phyloP scores from a whole-genome alignment of 2,797 vertebrate species.

The Lepus oiostolus region DNA sequence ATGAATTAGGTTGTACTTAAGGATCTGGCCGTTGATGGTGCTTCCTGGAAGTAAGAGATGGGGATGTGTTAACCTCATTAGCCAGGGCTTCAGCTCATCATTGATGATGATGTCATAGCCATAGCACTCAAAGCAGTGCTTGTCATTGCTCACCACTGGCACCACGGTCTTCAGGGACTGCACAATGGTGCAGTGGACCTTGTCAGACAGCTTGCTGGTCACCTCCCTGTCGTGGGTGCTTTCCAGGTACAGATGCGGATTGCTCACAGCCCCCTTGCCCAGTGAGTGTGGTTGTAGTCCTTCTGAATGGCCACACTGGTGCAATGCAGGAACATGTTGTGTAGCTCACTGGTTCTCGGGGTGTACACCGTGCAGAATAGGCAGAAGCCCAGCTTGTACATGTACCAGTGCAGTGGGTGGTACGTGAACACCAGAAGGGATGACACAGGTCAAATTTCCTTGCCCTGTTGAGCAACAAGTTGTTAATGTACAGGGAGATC shows the following conservation, averaged over 20 bases:
- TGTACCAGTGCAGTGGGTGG: too few species aligned
- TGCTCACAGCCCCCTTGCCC: constrained; percentile 98
- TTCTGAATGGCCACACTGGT: constrained; percentile 88
- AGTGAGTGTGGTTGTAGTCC: constrained; percentile 98
- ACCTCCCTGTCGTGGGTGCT: constrained; percentile 97
- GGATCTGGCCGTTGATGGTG: constrained; percentile 98
- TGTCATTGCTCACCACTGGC: constrained; percentile 99
- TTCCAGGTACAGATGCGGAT: constrained; percentile 96
- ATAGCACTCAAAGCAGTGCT: constrained; percentile 99
- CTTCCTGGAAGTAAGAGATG: constrained; percentile 96
- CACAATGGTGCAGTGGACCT: constrained; percentile 99
- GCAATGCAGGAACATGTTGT: too few species aligned
- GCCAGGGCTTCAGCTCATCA: constrained; percentile 98
- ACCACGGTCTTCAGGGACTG: constrained; percentile 98
- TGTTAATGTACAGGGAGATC: too few species aligned
- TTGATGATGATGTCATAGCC: constrained; percentile 99
- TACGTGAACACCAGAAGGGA: too few species aligned
- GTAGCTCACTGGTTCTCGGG: too few species aligned
- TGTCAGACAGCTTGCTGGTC: constrained; percentile 96
- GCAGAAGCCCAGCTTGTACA: too few species aligned
- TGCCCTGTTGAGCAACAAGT: too few species aligned
- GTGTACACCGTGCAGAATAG: too few species aligned
- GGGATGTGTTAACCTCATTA: constrained; percentile 99
- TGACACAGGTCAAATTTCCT: too few species aligned
- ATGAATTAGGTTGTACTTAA: constrained; percentile 99